phyloP scores from a whole-genome alignment of 2,113 vertebrate species.

The Callipepla squamata region DNA sequence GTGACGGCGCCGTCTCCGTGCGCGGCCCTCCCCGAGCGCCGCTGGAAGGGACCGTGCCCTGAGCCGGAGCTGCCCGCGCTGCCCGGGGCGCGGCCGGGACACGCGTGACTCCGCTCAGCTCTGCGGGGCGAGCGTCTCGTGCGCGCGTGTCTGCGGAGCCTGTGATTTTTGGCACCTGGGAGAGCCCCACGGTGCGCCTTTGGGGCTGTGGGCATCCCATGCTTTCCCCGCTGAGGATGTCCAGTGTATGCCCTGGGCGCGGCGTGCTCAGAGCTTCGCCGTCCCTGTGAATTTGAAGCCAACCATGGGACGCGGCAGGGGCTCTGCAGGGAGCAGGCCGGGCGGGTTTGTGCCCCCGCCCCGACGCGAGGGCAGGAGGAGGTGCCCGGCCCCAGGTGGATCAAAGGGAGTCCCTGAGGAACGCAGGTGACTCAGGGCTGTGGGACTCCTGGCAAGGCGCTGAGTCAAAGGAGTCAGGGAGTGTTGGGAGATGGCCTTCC shows the following conservation, averaged over 20 bases:
- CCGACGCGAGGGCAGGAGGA: background rate
- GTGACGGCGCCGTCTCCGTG: background rate
- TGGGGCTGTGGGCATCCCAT: background rate
- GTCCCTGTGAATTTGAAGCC: background rate
- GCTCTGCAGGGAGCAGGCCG: background rate
- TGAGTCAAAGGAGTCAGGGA: slow-evolving; percentile 40
- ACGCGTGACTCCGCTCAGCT: background rate
- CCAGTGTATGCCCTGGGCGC: background rate
- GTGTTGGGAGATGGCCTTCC: background rate
- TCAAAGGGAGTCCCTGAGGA: slow-evolving; percentile 55
- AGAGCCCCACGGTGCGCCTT: accelerated
- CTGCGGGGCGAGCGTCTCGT: accelerated
- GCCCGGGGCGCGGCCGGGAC: background rate
- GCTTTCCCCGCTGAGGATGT: background rate
- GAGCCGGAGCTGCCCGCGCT: background rate
- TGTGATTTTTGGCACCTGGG: background rate
- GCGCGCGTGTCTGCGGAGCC: background rate
- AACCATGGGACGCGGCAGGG: background rate
- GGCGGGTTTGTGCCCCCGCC: background rate
- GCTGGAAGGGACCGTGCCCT: background rate
- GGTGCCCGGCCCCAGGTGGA: slow-evolving; percentile 30
- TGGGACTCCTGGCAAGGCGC: slow-evolving; percentile 31
- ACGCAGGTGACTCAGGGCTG: background rate
- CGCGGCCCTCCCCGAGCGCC: background rate
- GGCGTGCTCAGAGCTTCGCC: background rate